Percentiles rank a stretch among this genome's conserved stretches.
Evolutionary conservation across 2,113 vertebrate species (phyloP).

Genomic region (Bubo blakistoni): DNA sequence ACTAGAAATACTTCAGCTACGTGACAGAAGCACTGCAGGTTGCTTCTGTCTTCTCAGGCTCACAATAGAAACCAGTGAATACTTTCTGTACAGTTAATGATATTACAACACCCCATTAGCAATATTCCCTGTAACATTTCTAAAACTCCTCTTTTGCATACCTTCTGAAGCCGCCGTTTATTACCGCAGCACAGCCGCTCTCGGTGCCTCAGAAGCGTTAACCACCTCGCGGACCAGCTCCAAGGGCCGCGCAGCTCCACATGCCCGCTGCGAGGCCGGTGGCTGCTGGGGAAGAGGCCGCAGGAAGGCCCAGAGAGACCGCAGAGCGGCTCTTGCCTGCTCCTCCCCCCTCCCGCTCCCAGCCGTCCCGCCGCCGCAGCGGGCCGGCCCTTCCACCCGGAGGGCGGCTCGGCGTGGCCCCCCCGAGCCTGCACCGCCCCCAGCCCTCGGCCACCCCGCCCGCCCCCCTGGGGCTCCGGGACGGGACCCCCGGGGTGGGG

Average conservation of each 20-base stretch:
- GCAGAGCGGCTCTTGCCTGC: not conserved
- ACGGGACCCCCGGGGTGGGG: not conserved
- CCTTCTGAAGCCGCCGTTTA: not conserved
- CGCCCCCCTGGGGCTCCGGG: too few species aligned
- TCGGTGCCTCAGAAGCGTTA: rapidly evolving
- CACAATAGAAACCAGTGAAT: rapidly evolving
- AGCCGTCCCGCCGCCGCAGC: too few species aligned
- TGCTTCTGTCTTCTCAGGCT: not conserved
- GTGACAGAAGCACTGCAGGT: not conserved
- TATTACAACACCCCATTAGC: not conserved
- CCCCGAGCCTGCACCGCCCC: too few species aligned
- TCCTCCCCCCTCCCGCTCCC: too few species aligned
- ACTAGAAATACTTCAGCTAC: not conserved
- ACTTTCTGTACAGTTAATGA: not conserved
- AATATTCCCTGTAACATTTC: not conserved
- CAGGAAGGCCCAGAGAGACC: not conserved
- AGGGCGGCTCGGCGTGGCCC: too few species aligned
- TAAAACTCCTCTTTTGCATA: rapidly evolving
- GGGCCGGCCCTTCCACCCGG: too few species aligned
- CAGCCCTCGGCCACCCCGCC: too few species aligned
- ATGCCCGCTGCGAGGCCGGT: not conserved
- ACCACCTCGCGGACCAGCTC: too few species aligned
- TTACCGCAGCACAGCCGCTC: rapidly evolving
- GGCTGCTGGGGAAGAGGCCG: not conserved
- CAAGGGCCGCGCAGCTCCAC: not conserved